Percentiles rank a stretch among this genome's conserved stretches.
phyloP scores from a whole-genome alignment of 2,888 invertebrate species.

The Agrypnus murinus region DNA sequence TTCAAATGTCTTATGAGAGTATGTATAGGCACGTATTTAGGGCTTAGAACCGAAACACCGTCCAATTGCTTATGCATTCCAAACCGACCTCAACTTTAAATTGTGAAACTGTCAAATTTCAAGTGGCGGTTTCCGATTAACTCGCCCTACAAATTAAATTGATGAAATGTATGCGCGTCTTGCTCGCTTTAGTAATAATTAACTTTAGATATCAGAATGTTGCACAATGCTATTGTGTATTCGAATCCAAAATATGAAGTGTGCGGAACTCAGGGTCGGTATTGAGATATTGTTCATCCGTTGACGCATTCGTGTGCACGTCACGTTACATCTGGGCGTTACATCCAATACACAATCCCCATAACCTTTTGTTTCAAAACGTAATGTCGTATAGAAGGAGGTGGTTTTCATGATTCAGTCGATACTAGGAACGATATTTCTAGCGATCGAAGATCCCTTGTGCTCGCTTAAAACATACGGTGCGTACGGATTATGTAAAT shows the following conservation, averaged over 20 bases:
- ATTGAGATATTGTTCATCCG: conserved; percentile 42
- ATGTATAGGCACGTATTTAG: too few species aligned
- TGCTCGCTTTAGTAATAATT: conserved; percentile 2
- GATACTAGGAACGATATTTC: conserved; percentile 16
- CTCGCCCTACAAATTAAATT: neutral
- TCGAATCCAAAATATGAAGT: conserved; percentile 16
- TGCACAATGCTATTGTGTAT: neutral
- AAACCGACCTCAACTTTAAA: neutral
- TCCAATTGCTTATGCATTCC: neutral
- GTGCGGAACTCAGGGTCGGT: conserved; percentile 8
- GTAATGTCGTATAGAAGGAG: conserved; percentile 28
- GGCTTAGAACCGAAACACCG: too few species aligned
- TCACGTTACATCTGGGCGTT: conserved; percentile 45
- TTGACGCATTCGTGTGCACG: conserved; percentile 41
- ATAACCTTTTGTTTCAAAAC: conserved; percentile 37
- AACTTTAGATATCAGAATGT: conserved; percentile 11
- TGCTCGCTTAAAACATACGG: conserved; percentile 18
- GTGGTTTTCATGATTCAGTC: conserved; percentile 27
- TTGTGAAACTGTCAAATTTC: conserved; percentile 1
- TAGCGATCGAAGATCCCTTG: neutral
- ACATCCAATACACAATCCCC: conserved; percentile 33
- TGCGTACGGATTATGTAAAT: conserved; percentile 37
- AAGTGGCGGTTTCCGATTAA: neutral
- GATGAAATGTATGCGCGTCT: neutral
- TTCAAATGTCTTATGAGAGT: too few species aligned